These are phyloP conservation scores for Albula goreensis DNA, from an alignment of 2,113 vertebrate species.

Conservation along the genomic window DNA sequence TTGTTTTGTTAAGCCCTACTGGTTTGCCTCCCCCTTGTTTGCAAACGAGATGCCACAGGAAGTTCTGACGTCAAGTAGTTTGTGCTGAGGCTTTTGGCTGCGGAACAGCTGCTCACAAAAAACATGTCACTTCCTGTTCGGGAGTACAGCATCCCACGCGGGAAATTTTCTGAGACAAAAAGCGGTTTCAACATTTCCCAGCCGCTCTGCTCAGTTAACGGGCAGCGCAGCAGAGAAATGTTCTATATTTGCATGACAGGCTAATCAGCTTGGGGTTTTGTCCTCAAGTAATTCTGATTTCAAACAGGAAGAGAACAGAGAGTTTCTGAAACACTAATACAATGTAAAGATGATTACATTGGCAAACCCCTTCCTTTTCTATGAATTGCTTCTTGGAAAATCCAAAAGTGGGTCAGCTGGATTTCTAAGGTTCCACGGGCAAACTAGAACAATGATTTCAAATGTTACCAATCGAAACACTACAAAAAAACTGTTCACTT, in stretches of 20 bases:
- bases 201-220: background rate
- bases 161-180: constrained; percentile 28
- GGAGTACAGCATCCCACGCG: constrained; percentile 25
- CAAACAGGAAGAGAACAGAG: background rate
- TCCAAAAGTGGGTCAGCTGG: background rate
- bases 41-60: constrained; percentile 29
- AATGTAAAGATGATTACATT: background rate
- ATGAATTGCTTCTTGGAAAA: background rate
- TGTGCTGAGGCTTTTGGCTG: constrained; percentile 14
- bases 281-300: background rate
- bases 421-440: background rate
- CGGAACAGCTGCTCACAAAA: constrained; percentile 36
- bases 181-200: background rate
- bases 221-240: background rate
- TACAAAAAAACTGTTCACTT: background rate
- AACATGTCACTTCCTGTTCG: constrained; percentile 34
- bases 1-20: background rate
- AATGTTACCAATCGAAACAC: too few relatives aligned
- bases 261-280: background rate
- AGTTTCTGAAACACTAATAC: background rate
- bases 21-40: background rate
- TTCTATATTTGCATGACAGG: background rate
- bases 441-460: too few relatives aligned
- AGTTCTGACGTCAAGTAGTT: constrained; percentile 22
- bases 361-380: background rate